Base-by-base conservation (phyloP, 1,140 invertebrate species). In the Dreissena polymorpha region DNA sequence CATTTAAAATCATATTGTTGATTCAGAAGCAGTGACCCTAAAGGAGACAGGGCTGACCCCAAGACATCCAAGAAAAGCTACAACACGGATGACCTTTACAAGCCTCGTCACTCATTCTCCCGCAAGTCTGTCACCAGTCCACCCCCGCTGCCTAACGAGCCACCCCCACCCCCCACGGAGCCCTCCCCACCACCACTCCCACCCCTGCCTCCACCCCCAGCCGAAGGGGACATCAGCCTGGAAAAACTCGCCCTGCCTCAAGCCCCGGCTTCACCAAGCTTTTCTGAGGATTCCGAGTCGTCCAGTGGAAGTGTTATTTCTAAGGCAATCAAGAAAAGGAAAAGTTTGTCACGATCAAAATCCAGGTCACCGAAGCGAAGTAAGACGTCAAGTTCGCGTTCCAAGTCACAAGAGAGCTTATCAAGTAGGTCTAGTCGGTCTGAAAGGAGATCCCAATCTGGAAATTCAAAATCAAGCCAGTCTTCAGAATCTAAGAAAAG, bases 51-150 rank as follows among this genome's bases (percentile, higher is more conserved):
- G 21, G 13, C 63, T 6, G 75, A 78, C 10, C 49, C 65, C 25
- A 71, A 51, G 39, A 8, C 39, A 39, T 70, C 77, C 8, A 74
- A 64, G 51, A 73, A 74, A 14, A 82, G 79, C 72, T 82, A 82
- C 55, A 65, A 68, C 12, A 82, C 68, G 51, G 71, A 73, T 65
- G 79, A 82, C 60, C 70, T 82, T 0, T 82, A 82, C 63, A 82
- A 82, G 29, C 79, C 79, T 16, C 55, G 79, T 18, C 79, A 82
- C 49, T 82, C 79, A 23, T 82, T 82, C 57, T 72, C 79, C 55
- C 70, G 79, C 10, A 71, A 72, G 21, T 65, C 63, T 74, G 70
- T 72, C n/a, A 12, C 69, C 12, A 51, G 70, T 13, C 79, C 79
- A 27, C 79, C 79, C 6, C 79, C 79, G 10, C 23, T 82, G n/a